Evolutionary conservation across 1,140 invertebrate species (phyloP).

Genomic region (Triops cancriformis): DNA sequence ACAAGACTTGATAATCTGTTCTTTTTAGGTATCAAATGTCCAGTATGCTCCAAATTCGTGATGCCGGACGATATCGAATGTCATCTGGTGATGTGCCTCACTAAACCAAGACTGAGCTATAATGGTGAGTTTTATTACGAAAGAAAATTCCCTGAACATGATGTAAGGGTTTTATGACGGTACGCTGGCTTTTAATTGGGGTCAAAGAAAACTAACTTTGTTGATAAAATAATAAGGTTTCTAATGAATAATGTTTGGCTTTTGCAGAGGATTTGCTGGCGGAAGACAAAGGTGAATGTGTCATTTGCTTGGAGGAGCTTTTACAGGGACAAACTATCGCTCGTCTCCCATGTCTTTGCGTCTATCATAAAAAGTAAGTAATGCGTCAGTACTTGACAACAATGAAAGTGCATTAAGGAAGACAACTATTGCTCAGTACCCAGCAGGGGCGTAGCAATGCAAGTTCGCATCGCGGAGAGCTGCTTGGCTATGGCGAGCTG

Average conservation of each 20-base stretch:
- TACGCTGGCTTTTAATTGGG: too few relatives aligned
- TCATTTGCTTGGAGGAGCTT: conserved; percentile 96
- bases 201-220: conserved; percentile 22
- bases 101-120: conserved; percentile 93
- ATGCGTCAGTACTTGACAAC: too few relatives aligned
- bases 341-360: conserved; percentile 95
- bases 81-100: conserved; percentile 97
- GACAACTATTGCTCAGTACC: too few relatives aligned
- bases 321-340: conserved; percentile 82
- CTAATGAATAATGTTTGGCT: conserved; percentile 29
- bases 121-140: conserved; percentile 64
- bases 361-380: conserved; percentile 94
- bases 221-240: background rate
- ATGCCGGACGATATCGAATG: conserved; percentile 96
- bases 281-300: conserved; percentile 91
- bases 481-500: too few relatives aligned
- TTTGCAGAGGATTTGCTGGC: conserved; percentile 88
- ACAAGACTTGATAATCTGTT: conserved; percentile 26
- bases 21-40: conserved; percentile 88
- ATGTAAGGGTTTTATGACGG: too few relatives aligned
- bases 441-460: too few relatives aligned
- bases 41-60: conserved; percentile 95
- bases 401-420: background rate
- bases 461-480: too few relatives aligned
- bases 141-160: background rate